phyloP scores from a whole-genome alignment of 2,797 vertebrate species.

The Caiman crocodilus region DNA sequence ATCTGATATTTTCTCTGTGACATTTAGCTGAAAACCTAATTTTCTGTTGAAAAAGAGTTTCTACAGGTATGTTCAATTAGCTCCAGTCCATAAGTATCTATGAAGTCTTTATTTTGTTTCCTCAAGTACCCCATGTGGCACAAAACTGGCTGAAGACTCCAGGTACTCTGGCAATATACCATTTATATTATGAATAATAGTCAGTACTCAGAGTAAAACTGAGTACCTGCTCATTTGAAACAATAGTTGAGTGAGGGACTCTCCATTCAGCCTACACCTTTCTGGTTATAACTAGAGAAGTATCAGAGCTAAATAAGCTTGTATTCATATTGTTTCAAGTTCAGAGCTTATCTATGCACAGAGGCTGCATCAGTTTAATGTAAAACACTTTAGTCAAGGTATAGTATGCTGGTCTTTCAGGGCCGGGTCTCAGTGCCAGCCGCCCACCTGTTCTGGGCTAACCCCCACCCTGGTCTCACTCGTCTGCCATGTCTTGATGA shows the following conservation, averaged over 20 bases:
- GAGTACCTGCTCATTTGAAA: neutral
- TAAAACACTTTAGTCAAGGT: neutral
- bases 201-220: neutral
- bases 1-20: neutral
- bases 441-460: too few species aligned
- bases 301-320: neutral
- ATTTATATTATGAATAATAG: neutral
- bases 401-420: too few species aligned
- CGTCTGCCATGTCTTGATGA: too few species aligned
- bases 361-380: neutral
- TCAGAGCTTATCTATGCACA: neutral
- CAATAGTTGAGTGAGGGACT: neutral
- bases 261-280: neutral
- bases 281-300: neutral
- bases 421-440: too few species aligned
- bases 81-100: neutral
- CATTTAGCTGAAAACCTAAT: neutral
- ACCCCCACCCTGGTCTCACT: too few species aligned
- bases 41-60: neutral
- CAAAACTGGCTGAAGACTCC: neutral
- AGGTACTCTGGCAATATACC: neutral
- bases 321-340: neutral
- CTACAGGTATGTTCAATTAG: neutral
- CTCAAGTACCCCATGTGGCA: neutral
- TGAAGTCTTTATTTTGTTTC: neutral